A percentile compares a stretch with the other conserved stretches of the same genome.
phyloP scores from a whole-genome alignment of 2,797 vertebrate species.

The Atherinosoma microstoma region DNA sequence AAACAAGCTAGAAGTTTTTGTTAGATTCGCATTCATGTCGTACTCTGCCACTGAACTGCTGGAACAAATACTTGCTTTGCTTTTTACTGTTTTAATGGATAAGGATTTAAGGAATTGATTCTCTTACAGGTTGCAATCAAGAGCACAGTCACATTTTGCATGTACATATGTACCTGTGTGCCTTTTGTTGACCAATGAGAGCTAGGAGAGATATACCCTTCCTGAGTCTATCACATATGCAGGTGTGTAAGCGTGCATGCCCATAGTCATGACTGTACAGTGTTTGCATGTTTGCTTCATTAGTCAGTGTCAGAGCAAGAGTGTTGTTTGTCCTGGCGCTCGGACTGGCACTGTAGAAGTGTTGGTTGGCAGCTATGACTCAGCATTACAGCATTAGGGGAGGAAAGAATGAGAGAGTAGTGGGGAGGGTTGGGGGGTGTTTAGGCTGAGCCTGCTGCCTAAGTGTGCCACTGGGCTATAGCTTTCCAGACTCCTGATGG shows the following conservation, averaged over 20 bases:
- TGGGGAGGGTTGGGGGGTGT: conserved; percentile 36
- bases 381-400: conserved; percentile 78
- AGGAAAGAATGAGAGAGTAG: conserved; percentile 54
- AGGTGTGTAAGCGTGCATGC: conserved; percentile 39
- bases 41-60: background rate
- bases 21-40: conserved; percentile 11
- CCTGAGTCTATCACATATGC: conserved; percentile 28
- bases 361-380: conserved; percentile 85
- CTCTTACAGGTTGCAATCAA: conserved; percentile 15
- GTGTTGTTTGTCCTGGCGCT: conserved; percentile 81
- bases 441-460: conserved; percentile 55
- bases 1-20: conserved; percentile 2
- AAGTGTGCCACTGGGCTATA: conserved; percentile 69
- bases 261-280: conserved; percentile 51
- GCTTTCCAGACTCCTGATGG: conserved; percentile 47
- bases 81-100: background rate
- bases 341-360: conserved; percentile 75
- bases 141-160: conserved; percentile 19
- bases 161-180: conserved; percentile 13
- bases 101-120: background rate
- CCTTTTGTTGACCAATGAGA: conserved; percentile 8
- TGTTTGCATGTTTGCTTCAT: conserved; percentile 67
- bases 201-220: conserved; percentile 3
- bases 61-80: conserved; percentile 20
- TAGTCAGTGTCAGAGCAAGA: conserved; percentile 73